Evolutionary conservation across 1,140 invertebrate genomes (phyloP).

Genomic region (Pseudomyrmex dendroicus): DNA sequence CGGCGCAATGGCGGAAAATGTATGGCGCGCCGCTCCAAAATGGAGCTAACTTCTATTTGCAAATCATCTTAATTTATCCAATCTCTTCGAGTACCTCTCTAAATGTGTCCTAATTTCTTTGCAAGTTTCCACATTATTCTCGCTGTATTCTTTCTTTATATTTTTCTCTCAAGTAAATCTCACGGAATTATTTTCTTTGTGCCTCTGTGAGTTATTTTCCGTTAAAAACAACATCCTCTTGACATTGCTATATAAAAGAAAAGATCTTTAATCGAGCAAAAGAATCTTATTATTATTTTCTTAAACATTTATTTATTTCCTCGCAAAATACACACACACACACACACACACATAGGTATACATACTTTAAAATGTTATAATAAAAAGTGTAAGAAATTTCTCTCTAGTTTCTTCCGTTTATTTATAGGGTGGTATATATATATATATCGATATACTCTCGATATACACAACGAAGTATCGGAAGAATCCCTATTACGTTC

Average conservation of each 20-base stretch:
- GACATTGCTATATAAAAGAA: too few species aligned
- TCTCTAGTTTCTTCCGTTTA: background rate
- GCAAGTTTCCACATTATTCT: background rate
- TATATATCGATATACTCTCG: background rate
- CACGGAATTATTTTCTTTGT: background rate
- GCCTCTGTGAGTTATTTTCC: background rate
- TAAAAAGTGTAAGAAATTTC: background rate
- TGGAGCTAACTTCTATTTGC: background rate
- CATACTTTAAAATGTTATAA: too few species aligned
- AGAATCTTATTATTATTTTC: too few species aligned
- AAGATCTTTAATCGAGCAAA: too few species aligned
- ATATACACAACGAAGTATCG: conserved; percentile 29
- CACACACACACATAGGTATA: too few species aligned
- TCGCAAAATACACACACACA: too few species aligned
- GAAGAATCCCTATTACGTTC: background rate
- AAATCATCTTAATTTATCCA: background rate
- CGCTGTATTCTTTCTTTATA: background rate
- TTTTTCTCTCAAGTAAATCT: too few species aligned
- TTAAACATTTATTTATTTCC: too few species aligned
- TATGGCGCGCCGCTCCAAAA: background rate
- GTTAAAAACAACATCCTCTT: too few species aligned
- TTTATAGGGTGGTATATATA: too few species aligned
- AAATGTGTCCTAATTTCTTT: background rate
- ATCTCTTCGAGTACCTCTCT: background rate
- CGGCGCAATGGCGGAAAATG: background rate